Evolutionary conservation across 2,113 vertebrate genomes (phyloP).

Genomic region (Chaetura pelagica): DNA sequence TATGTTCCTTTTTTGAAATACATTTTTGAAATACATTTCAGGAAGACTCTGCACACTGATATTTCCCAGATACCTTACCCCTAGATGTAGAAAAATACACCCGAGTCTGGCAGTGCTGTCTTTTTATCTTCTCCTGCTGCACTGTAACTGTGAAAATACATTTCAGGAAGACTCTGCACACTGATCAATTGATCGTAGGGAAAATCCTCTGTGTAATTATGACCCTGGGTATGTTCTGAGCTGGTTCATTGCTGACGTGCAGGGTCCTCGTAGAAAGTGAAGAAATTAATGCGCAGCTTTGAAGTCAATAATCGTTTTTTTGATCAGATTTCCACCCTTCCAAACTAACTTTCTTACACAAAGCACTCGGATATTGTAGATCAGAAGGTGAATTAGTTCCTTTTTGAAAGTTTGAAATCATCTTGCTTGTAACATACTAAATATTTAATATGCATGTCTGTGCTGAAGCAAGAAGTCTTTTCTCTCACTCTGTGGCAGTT

Average conservation of each 20-base stretch:
- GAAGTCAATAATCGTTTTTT: neutral
- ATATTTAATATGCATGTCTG: neutral
- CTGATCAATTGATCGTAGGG: neutral
- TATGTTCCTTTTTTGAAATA: neutral
- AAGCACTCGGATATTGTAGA: neutral
- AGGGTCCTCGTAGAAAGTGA: neutral
- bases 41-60: no score
- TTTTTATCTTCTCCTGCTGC: neutral
- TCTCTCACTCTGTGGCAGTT: neutral
- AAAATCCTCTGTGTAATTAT: neutral
- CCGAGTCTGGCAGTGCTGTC: neutral
- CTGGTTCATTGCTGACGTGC: fast-evolving
- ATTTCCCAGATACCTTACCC: neutral
- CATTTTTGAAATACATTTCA: no score
- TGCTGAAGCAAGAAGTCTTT: neutral
- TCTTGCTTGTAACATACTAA: neutral
- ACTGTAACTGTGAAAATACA: neutral
- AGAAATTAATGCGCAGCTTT: neutral
- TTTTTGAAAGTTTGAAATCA: neutral
- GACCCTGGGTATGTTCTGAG: neutral
- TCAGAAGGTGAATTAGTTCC: neutral
- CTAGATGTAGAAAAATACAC: neutral
- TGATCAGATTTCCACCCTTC: neutral
- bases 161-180: neutral
- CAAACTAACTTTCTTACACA: neutral